phyloP scores from a whole-genome alignment of 2,797 vertebrate genomes.

The Nyctibius grandis region DNA sequence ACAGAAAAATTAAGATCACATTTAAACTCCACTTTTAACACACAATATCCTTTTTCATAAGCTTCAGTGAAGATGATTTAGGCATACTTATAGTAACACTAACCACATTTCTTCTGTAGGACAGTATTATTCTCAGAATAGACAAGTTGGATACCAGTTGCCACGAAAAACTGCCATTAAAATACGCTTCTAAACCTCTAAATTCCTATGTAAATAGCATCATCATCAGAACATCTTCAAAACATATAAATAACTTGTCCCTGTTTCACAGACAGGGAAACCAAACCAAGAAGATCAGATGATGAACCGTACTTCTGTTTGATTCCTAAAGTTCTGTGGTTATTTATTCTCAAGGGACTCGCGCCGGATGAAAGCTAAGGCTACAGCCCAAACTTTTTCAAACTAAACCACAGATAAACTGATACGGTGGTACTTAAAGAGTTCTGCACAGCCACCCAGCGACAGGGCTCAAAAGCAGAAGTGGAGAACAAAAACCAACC shows the following conservation, averaged over 20 bases:
- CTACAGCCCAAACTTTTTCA: background rate
- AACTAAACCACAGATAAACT: background rate
- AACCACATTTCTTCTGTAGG: background rate
- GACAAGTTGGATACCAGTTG: background rate
- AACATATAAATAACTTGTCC: background rate
- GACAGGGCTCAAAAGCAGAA: background rate
- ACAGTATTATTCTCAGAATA: background rate
- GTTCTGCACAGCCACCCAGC: too few relatives aligned
- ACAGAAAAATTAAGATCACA: background rate
- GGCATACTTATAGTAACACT: background rate
- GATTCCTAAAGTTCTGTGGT: background rate
- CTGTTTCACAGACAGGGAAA: background rate
- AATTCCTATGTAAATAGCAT: background rate
- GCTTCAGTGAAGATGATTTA: background rate
- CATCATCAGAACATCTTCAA: background rate
- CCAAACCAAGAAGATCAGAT: background rate
- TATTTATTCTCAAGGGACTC: background rate
- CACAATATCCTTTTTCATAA: background rate
- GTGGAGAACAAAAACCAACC: background rate
- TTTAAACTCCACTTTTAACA: background rate
- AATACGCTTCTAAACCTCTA: background rate
- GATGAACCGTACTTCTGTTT: background rate
- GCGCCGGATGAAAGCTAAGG: rapidly evolving
- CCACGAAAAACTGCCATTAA: background rate
- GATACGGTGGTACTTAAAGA: rapidly evolving